A percentile compares a stretch with the other conserved stretches of the same genome.
Evolutionary conservation across 2,888 invertebrate genomes (phyloP).

Genomic region (Muschampia plurimacula): DNA sequence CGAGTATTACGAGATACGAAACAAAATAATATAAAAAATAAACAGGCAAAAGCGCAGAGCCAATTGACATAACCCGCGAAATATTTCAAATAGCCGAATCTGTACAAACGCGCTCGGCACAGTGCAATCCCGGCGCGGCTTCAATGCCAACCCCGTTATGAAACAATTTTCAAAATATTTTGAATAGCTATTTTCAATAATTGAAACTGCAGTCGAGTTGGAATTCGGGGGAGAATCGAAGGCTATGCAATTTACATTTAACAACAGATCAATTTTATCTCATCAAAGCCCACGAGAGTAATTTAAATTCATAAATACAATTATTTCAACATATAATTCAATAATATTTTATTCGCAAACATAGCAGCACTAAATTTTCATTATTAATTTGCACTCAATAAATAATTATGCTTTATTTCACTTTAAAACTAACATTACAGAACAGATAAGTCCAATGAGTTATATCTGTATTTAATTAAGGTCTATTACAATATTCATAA

Average conservation of each 20-base stretch:
- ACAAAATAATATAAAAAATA: slow-evolving; percentile 45
- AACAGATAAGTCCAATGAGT: too few relatives aligned
- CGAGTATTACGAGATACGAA: background rate
- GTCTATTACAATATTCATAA: too few relatives aligned
- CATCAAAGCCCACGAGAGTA: background rate
- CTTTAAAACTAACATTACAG: too few relatives aligned
- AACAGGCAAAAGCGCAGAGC: slow-evolving; percentile 52
- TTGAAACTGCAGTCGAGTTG: slow-evolving; percentile 77
- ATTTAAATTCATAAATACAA: too few relatives aligned
- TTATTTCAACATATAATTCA: too few relatives aligned
- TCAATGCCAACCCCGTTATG: slow-evolving; percentile 72
- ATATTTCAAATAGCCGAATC: slow-evolving; percentile 72
- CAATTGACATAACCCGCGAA: slow-evolving; percentile 70
- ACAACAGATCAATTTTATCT: slow-evolving; percentile 39
- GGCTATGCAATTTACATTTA: slow-evolving; percentile 53
- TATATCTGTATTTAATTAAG: too few relatives aligned
- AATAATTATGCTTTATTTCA: too few relatives aligned
- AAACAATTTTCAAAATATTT: slow-evolving; percentile 86
- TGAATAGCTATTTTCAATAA: slow-evolving; percentile 85
- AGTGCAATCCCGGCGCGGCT: slow-evolving; percentile 65
- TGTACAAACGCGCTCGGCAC: slow-evolving; percentile 64
- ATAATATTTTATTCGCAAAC: too few relatives aligned
- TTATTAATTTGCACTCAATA: too few relatives aligned
- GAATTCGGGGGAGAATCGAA: slow-evolving; percentile 73
- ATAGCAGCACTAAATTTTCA: too few relatives aligned